A percentile compares a stretch with the other conserved stretches of the same genome.
Conservation (phyloP, 1,140 invertebrate species). For the Brevipalpus yothersi region DNA sequence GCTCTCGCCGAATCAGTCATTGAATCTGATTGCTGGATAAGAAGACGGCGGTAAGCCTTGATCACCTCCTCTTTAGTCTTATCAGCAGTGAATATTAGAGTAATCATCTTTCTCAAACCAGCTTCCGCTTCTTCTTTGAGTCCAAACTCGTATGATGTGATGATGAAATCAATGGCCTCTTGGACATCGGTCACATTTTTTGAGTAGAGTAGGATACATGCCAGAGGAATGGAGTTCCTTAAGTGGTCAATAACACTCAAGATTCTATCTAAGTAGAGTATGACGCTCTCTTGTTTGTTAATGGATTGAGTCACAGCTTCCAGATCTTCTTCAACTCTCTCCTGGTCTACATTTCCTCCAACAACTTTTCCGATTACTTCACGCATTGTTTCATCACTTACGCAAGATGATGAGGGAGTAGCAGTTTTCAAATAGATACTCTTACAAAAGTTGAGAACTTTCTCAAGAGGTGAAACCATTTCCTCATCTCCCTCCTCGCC, state of each 20-base stretch:
- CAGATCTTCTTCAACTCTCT: neutral
- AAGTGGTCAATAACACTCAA: constrained; percentile 37
- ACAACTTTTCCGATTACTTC: neutral
- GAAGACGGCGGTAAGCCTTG: constrained; percentile 34
- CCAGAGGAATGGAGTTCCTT: constrained; percentile 37
- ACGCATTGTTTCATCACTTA: neutral
- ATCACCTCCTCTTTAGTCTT: constrained; percentile 32
- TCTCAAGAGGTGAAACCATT: neutral
- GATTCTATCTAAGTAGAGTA: constrained; percentile 28
- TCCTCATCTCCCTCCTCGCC: neutral
- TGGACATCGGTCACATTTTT: constrained; percentile 45
- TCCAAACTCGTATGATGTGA: constrained; percentile 46
- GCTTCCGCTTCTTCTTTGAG: constrained; percentile 34
- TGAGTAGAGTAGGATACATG: constrained; percentile 43
- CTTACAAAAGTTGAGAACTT: neutral
- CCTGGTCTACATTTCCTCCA: constrained; percentile 1
- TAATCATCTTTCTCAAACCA: constrained; percentile 45
- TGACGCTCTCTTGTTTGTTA: constrained; percentile 20
- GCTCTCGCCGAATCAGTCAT: constrained; percentile 20
- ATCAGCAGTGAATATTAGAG: constrained; percentile 44
- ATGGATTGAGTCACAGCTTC: constrained; percentile 13
- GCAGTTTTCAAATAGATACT: neutral
- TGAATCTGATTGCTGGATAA: constrained; percentile 18
- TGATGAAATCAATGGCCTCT: constrained; percentile 61
- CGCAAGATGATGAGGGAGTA: neutral